Evolutionary conservation across 2,888 invertebrate genomes (phyloP), one percentile per base, ranked within the genome.

Genomic region (Eurois occulta): DNA sequence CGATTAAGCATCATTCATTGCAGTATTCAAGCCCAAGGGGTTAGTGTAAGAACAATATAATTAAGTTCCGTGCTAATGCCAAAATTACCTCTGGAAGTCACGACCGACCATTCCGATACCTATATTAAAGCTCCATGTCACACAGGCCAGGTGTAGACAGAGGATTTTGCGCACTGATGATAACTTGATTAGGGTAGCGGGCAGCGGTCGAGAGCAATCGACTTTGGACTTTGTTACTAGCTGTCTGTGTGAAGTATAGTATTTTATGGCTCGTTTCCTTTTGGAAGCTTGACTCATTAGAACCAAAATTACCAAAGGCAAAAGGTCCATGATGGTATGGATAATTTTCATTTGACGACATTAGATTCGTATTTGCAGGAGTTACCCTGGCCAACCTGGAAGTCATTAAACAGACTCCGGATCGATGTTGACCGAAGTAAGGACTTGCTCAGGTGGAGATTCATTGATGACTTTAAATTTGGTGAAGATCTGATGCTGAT

Each of bases 101-200:
- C 21, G 21, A 18, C 41, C 41, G 55, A 77, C 28, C 24, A 21
- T 35, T 41, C 21, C 41, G 43, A 43, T 46, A 55, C 41, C 35
- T 70, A 18, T 28, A 64, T 55, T 32, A 80, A 48, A 65, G 8
- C 10, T 24, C 24, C 28, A 35, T 21, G 11, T 21, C 28, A 28
- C 41, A 21, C 6, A 28, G n/a, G 13, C 13, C 21, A 21, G 10
- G 55, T 80, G 69, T 77, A 62, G 38, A 48, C 41, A 41, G 48
- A 82, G 52, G 46, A 58, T 32, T 38, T 55, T 52, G 52, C 18
- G 28, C 10, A 6, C 62, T 52, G 35, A 55, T 82, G 41, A 65
- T 75, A 65, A 58, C 80, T 77, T 80, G 64, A 82, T 82, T 82
- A 77, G 64, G 80, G 69, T 77, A 13, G 11, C 28, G 48, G 55